phyloP scores from a whole-genome alignment of 1,140 invertebrate genomes.

The Panagrolaimus sp. region DNA sequence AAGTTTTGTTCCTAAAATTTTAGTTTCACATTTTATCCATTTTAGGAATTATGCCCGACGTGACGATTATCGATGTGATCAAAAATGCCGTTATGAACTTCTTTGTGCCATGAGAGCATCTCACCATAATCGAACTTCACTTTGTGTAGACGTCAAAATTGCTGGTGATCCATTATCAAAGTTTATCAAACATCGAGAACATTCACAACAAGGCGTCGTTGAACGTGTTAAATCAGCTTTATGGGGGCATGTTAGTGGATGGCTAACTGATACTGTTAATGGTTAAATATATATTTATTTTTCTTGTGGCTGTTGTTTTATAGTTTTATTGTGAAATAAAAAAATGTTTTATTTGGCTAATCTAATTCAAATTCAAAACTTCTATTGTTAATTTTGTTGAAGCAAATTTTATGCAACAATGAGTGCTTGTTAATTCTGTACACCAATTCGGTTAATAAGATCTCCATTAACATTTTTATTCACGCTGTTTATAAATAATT shows the following conservation, averaged over 20 bases:
- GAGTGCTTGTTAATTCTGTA: no score
- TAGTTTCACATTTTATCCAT: neutral
- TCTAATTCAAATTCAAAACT: no score
- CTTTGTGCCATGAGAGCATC: constrained; percentile 25
- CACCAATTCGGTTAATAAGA: no score
- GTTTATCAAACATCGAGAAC: neutral
- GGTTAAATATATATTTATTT: no score
- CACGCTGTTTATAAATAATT: no score
- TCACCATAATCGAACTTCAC: neutral
- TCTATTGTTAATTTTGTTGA: no score
- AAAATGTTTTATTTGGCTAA: no score
- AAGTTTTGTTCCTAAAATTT: neutral
- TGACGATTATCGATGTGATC: constrained; percentile 24
- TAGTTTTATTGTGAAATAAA: no score
- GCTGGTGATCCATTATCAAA: neutral
- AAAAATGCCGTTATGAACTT: constrained; percentile 22
- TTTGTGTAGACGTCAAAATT: constrained; percentile 9
- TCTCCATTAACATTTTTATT: no score
- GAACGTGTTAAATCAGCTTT: neutral
- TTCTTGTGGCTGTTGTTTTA: no score
- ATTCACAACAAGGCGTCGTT: neutral
- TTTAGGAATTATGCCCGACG: constrained; percentile 30
- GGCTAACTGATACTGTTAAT: neutral
- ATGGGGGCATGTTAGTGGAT: neutral
- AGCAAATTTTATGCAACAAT: no score